phyloP scores from a whole-genome alignment of 2,113 vertebrate species.

The Malurus alboscapulatus region DNA sequence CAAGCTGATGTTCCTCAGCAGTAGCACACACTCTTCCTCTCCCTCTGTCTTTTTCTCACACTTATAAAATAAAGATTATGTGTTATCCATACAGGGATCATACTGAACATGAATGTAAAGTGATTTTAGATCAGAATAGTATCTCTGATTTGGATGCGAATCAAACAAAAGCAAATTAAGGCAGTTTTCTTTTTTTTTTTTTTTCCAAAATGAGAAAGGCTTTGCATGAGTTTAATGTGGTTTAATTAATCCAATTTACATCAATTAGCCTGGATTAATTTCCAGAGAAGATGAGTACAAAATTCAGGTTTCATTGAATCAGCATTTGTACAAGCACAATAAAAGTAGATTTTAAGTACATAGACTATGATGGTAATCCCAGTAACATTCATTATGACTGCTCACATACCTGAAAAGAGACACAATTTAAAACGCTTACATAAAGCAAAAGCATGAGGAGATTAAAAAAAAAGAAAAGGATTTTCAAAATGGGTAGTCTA shows the following conservation, averaged over 20 bases:
- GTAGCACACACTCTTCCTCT: not conserved
- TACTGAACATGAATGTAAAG: not conserved
- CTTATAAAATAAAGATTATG: not conserved
- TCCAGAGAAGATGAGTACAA: not conserved
- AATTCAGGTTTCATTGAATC: not conserved
- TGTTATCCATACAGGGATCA: not conserved
- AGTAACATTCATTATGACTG: not conserved
- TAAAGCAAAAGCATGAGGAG: not conserved
- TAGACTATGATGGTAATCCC: not conserved
- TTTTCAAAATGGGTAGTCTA: not conserved
- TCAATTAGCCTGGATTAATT: slow-evolving; percentile 1
- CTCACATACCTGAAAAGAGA: not conserved
- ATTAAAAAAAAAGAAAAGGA: not conserved
- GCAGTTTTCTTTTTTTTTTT: not conserved
- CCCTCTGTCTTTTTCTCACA: not conserved
- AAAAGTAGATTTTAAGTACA: not conserved
- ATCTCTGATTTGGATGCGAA: not conserved
- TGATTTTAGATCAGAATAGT: not conserved
- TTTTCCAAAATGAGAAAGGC: not conserved
- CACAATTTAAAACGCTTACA: not conserved
- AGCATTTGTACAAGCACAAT: not conserved
- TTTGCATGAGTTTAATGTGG: not conserved
- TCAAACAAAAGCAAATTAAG: not conserved
- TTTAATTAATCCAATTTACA: not conserved
- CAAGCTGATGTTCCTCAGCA: not conserved